Evolutionary conservation across 2,888 invertebrate species (phyloP).

Genomic region (Diarsia rubi): DNA sequence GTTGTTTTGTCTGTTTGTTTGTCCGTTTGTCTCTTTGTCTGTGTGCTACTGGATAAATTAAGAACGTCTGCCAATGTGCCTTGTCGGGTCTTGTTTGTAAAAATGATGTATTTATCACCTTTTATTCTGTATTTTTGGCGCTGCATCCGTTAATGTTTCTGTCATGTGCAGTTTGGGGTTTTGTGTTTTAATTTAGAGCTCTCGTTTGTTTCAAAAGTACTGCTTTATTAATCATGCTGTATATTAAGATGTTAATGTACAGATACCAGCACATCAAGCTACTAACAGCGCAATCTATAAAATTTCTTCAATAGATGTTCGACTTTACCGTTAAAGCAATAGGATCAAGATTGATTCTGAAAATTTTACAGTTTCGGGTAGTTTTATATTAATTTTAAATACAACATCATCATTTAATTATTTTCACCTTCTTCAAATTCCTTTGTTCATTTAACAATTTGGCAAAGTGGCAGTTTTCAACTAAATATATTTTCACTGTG

Average conservation of each 20-base stretch:
- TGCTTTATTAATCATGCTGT: neutral
- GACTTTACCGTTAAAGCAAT: too few relatives aligned
- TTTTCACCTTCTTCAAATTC: neutral
- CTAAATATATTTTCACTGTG: neutral
- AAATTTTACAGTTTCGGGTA: too few relatives aligned
- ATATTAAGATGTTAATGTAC: neutral
- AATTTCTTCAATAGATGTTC: too few relatives aligned
- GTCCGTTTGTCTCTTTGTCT: constrained; percentile 65
- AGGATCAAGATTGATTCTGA: too few relatives aligned
- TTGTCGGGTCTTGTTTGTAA: constrained; percentile 63
- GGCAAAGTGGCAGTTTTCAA: neutral
- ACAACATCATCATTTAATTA: neutral
- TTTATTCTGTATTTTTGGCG: constrained; percentile 36
- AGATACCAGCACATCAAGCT: too few relatives aligned
- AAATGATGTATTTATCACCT: constrained; percentile 65
- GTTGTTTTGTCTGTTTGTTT: constrained; percentile 71
- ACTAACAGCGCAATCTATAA: too few relatives aligned
- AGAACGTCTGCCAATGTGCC: constrained; percentile 69
- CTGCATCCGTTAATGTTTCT: constrained; percentile 41
- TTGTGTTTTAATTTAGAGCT: constrained; percentile 37
- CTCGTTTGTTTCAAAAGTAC: neutral
- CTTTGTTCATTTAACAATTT: neutral
- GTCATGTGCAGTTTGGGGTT: constrained; percentile 24
- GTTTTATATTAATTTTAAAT: neutral
- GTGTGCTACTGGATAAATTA: constrained; percentile 70